Evolutionary conservation across 2,797 vertebrate genomes (phyloP).

Genomic region (Spondyliosoma cantharus): DNA sequence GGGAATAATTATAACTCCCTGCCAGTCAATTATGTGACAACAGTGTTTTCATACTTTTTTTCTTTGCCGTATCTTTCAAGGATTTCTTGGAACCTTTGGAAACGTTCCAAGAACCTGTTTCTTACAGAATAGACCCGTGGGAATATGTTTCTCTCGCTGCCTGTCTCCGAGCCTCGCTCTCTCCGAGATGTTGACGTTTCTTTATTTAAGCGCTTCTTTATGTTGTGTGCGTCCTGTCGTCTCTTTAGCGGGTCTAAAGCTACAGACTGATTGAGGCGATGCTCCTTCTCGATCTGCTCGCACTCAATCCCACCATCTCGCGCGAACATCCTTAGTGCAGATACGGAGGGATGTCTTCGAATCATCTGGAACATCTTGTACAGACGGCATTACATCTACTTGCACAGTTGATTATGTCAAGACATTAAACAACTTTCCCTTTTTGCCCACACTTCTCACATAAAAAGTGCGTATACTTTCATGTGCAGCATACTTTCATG

Average conservation of each 20-base stretch:
- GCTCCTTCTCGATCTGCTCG: constrained; percentile 9
- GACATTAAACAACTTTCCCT: background rate
- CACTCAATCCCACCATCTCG: constrained; percentile 6
- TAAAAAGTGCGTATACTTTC: background rate
- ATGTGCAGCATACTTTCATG: background rate
- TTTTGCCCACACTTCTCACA: background rate
- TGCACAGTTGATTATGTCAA: background rate
- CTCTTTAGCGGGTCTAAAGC: background rate
- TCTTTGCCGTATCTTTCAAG: constrained; percentile 12
- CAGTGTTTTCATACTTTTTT: constrained; percentile 5
- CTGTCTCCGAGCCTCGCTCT: background rate
- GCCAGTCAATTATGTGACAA: constrained; percentile 5
- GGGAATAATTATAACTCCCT: constrained; percentile 9
- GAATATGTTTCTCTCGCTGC: constrained; percentile 15
- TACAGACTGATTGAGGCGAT: background rate
- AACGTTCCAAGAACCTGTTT: constrained; percentile 38
- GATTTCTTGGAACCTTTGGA: constrained; percentile 48
- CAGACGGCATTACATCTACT: background rate
- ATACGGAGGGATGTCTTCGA: background rate
- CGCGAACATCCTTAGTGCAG: background rate
- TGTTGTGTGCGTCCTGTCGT: background rate
- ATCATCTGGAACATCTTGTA: background rate
- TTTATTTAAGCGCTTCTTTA: background rate
- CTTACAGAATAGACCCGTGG: constrained; percentile 25
- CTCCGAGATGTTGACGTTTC: constrained; percentile 7